phyloP scores from a whole-genome alignment of 2,113 vertebrate species.

The Stomatorhinus ivindoensis region DNA sequence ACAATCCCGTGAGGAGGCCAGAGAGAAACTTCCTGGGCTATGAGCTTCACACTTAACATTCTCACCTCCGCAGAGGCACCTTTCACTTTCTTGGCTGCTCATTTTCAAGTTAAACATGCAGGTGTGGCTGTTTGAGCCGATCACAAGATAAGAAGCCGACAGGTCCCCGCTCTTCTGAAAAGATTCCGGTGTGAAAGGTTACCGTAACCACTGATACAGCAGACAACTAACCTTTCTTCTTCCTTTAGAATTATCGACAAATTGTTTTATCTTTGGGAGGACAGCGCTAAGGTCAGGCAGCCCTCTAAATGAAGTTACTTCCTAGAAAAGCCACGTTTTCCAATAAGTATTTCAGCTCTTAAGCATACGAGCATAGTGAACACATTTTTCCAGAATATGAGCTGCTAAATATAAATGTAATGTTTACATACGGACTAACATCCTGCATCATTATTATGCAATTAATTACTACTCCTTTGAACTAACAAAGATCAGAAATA shows the following conservation, averaged over 20 bases:
- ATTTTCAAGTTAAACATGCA: not conserved
- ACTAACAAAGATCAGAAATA: not conserved
- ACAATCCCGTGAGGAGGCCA: constrained; percentile 38
- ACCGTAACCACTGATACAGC: not conserved
- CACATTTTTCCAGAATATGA: not conserved
- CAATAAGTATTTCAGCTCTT: not conserved
- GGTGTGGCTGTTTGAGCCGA: not conserved
- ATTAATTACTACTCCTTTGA: not conserved
- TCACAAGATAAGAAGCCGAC: not conserved
- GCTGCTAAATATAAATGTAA: not conserved
- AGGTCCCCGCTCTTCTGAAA: not conserved
- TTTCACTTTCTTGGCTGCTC: not conserved
- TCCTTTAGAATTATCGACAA: not conserved
- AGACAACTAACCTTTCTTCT: not conserved
- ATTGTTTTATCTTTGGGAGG: not conserved
- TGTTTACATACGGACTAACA: not conserved
- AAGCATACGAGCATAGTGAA: not conserved
- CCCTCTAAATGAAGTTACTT: not conserved
- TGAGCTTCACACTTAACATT: not conserved
- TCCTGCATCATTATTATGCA: not conserved
- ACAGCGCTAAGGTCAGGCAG: not conserved
- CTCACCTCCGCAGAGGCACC: not conserved
- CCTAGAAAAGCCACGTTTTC: not conserved
- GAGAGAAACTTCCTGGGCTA: not conserved
- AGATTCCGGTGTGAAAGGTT: not conserved